A percentile compares a stretch with the other conserved stretches of the same genome.
phyloP scores from a whole-genome alignment of 1,140 invertebrate species.

The Laupala kohalensis region DNA sequence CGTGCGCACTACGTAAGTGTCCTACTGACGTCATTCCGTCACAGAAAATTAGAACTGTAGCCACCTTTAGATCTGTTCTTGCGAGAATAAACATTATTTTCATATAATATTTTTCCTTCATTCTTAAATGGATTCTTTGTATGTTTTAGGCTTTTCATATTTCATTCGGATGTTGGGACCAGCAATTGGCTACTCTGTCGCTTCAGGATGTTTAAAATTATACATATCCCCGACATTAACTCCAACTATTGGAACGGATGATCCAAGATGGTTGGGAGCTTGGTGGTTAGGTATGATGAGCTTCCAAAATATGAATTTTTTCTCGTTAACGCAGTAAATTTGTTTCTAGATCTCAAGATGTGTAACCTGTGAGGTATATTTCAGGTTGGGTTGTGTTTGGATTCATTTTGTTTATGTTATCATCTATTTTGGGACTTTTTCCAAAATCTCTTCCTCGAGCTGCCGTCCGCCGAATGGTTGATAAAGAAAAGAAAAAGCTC shows the following conservation, averaged over 20 bases:
- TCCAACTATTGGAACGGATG: constrained; percentile 48
- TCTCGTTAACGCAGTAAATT: no score
- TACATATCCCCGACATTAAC: constrained; percentile 54
- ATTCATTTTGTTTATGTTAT: constrained; percentile 34
- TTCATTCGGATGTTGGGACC: constrained; percentile 58
- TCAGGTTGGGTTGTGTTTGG: constrained; percentile 46
- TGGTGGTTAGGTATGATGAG: constrained; percentile 53
- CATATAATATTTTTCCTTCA: no score
- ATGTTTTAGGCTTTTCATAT: constrained; percentile 42
- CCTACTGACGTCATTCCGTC: no score
- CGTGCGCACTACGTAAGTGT: no score
- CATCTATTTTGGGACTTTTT: constrained; percentile 40
- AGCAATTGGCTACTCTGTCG: constrained; percentile 52
- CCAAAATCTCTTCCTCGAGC: constrained; percentile 39
- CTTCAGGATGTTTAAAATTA: constrained; percentile 50
- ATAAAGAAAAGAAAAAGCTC: constrained; percentile 16
- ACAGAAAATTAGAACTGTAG: no score
- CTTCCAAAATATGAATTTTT: background rate
- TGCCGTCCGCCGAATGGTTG: constrained; percentile 25
- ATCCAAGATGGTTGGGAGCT: constrained; percentile 62
- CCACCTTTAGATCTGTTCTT: no score
- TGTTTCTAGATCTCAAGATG: no score
- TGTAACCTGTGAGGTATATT: no score
- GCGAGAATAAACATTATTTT: no score
- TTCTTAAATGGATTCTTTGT: background rate